phyloP scores from a whole-genome alignment of 2,888 invertebrate genomes.

The Ectemnius lituratus region DNA sequence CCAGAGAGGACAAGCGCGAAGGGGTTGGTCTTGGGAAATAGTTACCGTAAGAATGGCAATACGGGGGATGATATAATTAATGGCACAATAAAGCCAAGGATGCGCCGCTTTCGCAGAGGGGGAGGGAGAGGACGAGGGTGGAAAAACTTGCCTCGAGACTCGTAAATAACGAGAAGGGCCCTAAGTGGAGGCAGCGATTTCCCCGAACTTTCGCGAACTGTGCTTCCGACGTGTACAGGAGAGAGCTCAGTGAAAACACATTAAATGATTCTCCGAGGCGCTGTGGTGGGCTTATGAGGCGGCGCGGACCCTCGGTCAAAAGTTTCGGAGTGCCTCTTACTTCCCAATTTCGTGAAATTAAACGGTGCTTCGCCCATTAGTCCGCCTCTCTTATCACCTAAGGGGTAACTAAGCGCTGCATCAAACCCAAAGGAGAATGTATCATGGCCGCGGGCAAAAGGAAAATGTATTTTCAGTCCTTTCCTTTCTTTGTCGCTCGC shows the following conservation, averaged over 20 bases:
- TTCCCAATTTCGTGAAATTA: conserved; percentile 1
- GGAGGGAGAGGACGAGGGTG: too few species aligned
- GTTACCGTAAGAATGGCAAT: too few species aligned
- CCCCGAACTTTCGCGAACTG: background rate
- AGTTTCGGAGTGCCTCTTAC: background rate
- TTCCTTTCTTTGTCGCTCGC: too few species aligned
- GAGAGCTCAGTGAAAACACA: conserved; percentile 4
- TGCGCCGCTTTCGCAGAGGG: too few species aligned
- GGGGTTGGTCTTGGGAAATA: too few species aligned
- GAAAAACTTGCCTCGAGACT: too few species aligned
- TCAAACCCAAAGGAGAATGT: conserved; percentile 5
- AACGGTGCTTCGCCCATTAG: background rate
- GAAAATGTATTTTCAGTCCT: too few species aligned
- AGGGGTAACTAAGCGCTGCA: background rate
- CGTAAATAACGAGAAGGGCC: too few species aligned
- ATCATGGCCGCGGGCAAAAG: background rate
- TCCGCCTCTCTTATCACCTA: conserved; percentile 2
- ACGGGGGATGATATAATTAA: too few species aligned
- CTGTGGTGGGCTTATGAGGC: too few species aligned
- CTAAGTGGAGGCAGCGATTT: background rate
- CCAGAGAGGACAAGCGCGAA: too few species aligned
- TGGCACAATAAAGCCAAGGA: too few species aligned
- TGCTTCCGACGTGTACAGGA: background rate
- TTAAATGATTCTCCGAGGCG: background rate
- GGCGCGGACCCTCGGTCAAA: background rate